A percentile compares a stretch with the other conserved stretches of the same genome.
Evolutionary conservation across 2,888 invertebrate species (phyloP).

Genomic region (Strigamia crassipes): DNA sequence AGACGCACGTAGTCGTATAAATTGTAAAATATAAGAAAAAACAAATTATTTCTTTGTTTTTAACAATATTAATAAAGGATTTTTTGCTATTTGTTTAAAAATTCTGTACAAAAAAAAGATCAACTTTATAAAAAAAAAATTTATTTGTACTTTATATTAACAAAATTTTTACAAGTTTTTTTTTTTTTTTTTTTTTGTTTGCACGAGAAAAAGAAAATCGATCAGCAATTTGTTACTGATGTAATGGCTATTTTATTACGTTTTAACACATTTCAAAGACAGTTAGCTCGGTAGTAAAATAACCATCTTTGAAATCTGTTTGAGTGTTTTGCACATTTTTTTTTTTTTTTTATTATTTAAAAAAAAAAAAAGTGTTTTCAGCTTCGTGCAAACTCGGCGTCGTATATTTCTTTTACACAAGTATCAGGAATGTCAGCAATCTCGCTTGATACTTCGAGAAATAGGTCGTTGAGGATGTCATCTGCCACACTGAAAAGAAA

Average conservation of each 20-base stretch:
- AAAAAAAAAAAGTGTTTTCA: neutral
- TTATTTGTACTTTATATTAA: too few relatives aligned
- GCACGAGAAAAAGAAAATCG: too few relatives aligned
- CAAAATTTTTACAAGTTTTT: too few relatives aligned
- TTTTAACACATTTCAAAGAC: neutral
- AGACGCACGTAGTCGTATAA: too few relatives aligned
- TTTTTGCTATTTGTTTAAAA: too few relatives aligned
- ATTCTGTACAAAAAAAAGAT: too few relatives aligned
- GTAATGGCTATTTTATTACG: neutral
- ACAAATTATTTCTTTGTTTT: too few relatives aligned
- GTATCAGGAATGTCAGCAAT: conserved; percentile 31
- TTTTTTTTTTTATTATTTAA: neutral
- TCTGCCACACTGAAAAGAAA: conserved; percentile 15
- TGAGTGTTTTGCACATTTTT: neutral
- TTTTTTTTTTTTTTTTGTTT: too few relatives aligned
- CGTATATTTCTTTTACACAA: conserved; percentile 25
- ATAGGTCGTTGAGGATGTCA: conserved; percentile 38
- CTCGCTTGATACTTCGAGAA: conserved; percentile 17
- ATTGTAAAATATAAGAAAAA: too few relatives aligned
- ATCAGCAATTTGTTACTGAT: too few relatives aligned
- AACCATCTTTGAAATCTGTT: neutral
- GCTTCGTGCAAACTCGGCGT: conserved; percentile 37
- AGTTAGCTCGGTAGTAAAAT: neutral
- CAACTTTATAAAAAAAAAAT: too few relatives aligned
- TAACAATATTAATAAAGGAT: too few relatives aligned